phyloP scores from a whole-genome alignment of 2,797 vertebrate species.

The Tauraco hartlaubi region DNA sequence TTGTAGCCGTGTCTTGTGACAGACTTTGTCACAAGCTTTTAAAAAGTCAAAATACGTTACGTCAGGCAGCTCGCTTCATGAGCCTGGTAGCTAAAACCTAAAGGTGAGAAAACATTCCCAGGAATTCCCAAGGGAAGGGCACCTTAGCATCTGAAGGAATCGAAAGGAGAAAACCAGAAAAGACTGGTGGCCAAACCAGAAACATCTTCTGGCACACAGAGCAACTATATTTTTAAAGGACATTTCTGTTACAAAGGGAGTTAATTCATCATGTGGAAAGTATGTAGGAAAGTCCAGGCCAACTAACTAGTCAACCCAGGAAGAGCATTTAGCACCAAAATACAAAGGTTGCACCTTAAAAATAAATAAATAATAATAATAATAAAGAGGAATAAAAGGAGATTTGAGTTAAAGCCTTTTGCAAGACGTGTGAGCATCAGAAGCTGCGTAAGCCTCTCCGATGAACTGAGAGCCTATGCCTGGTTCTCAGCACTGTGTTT shows the following conservation, averaged over 20 bases:
- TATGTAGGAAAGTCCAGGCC: neutral
- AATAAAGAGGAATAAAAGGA: too few species aligned
- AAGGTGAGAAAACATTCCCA: neutral
- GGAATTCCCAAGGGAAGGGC: neutral
- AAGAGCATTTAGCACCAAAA: neutral
- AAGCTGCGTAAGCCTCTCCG: neutral
- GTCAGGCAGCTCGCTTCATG: neutral
- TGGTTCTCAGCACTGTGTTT: neutral
- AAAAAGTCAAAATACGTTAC: slow-evolving; percentile 42
- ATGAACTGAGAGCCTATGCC: neutral
- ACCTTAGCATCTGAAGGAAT: neutral
- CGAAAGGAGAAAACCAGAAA: neutral
- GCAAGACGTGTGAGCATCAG: rapidly evolving
- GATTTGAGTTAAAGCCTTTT: neutral
- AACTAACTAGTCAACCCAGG: neutral
- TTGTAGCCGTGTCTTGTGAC: neutral
- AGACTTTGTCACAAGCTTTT: slow-evolving; percentile 55
- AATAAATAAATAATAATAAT: too few species aligned
- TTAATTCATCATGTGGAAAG: neutral
- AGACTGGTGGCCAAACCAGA: neutral
- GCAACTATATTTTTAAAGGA: neutral
- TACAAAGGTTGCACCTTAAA: neutral
- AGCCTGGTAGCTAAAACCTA: neutral
- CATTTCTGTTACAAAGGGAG: neutral
- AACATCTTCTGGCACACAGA: neutral